Conservation (phyloP, 2,888 invertebrate species). For the Drosophila cognata region DNA sequence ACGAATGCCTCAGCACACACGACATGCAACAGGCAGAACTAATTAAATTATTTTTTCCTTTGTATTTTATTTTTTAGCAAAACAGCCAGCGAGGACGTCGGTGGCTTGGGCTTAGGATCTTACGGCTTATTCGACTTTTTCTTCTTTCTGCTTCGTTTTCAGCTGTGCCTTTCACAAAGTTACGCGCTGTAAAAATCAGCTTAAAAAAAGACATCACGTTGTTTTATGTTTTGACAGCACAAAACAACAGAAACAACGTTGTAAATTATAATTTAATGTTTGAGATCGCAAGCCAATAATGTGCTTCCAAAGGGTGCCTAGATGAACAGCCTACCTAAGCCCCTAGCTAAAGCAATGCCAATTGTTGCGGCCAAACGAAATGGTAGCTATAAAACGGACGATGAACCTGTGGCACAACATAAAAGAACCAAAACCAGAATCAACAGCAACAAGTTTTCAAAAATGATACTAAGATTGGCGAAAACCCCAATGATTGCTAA, state of each 20-base stretch:
- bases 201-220: conserved; percentile 74
- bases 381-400: conserved; percentile 19
- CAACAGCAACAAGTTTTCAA: conserved; percentile 13
- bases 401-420: conserved; percentile 41
- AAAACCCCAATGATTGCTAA: conserved; percentile 20
- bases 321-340: conserved; percentile 20
- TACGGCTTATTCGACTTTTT: neutral
- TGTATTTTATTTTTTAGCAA: conserved; percentile 4
- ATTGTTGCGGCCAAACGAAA: conserved; percentile 12
- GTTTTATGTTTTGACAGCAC: conserved; percentile 71
- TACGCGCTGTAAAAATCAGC: conserved; percentile 76
- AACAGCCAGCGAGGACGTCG: conserved; percentile 23
- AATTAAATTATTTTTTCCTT: conserved; percentile 66
- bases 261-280: conserved; percentile 82
- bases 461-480: conserved; percentile 24
- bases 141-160: conserved; percentile 13
- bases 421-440: conserved; percentile 10
- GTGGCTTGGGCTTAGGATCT: conserved; percentile 44
- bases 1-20: conserved; percentile 27
- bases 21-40: conserved; percentile 61
- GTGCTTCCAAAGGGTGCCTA: conserved; percentile 23
- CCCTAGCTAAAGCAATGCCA: conserved; percentile 18
- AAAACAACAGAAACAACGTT: conserved; percentile 71
- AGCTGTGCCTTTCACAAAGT: conserved; percentile 54
- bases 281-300: conserved; percentile 68